Conservation (phyloP, 2,113 vertebrate species). For the Psittacula cyanocephala region DNA sequence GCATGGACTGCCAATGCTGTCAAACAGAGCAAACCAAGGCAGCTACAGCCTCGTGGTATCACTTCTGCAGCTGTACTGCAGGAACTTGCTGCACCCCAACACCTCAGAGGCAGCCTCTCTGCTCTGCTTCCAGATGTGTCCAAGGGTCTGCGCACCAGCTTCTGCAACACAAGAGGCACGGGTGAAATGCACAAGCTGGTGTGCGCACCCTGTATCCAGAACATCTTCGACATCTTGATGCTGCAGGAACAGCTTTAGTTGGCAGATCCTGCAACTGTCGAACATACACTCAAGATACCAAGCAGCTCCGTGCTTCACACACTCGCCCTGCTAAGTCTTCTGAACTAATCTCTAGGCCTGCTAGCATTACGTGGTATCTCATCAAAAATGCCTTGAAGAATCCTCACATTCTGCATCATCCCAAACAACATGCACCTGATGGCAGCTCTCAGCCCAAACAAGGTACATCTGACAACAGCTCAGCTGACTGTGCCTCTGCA, state of each 20-base stretch:
- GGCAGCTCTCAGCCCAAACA: neutral
- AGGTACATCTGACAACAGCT: neutral
- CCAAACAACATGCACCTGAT: neutral
- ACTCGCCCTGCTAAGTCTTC: neutral
- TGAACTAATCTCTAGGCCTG: neutral
- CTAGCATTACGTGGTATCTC: fast-evolving
- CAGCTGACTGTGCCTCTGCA: neutral
- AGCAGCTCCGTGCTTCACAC: fast-evolving
- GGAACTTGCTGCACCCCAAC: neutral
- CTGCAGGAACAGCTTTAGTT: neutral
- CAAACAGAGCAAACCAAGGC: neutral
- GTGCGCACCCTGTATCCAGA: neutral
- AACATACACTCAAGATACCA: fast-evolving
- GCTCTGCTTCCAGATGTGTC: neutral
- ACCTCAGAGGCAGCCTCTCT: neutral
- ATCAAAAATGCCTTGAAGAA: neutral
- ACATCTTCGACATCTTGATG: neutral
- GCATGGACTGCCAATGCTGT: fast-evolving
- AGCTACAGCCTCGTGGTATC: neutral
- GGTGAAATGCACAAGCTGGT: neutral
- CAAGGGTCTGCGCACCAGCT: neutral
- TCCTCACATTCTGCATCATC: neutral
- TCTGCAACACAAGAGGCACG: neutral
- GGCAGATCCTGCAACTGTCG: neutral
- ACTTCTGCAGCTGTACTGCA: fast-evolving